phyloP scores from a whole-genome alignment of 2,888 invertebrate species.

The Hypomecis punctinalis region DNA sequence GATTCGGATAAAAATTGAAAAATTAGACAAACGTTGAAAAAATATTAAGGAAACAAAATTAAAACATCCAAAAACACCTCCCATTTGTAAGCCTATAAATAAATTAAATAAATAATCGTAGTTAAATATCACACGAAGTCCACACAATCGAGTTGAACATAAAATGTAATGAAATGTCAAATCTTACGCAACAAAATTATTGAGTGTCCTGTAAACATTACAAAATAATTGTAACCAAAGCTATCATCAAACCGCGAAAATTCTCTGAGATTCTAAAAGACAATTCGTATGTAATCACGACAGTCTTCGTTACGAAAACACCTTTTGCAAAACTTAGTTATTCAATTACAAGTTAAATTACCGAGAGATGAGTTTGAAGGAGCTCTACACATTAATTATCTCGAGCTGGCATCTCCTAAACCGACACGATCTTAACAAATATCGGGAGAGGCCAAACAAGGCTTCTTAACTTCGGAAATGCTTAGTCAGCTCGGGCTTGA shows the following conservation, averaged over 20 bases:
- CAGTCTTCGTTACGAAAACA: conserved; percentile 24
- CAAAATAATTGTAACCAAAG: neutral
- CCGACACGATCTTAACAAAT: conserved; percentile 78
- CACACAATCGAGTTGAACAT: too few relatives aligned
- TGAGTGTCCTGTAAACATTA: too few relatives aligned
- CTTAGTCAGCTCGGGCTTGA: conserved; percentile 66
- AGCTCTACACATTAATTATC: conserved; percentile 78
- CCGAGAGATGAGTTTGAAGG: conserved; percentile 57
- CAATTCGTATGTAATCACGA: conserved; percentile 12
- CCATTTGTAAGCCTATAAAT: too few relatives aligned
- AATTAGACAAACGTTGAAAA: too few relatives aligned
- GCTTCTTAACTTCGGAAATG: conserved; percentile 72
- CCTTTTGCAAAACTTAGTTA: conserved; percentile 41
- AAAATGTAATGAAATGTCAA: too few relatives aligned
- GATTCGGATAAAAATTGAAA: too few relatives aligned
- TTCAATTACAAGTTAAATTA: conserved; percentile 70
- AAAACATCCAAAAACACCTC: too few relatives aligned
- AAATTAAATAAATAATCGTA: too few relatives aligned
- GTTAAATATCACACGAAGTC: too few relatives aligned
- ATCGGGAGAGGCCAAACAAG: conserved; percentile 74
- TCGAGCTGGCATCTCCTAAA: conserved; percentile 71
- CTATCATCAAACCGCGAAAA: neutral
- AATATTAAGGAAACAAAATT: too few relatives aligned
- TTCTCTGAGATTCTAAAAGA: neutral
- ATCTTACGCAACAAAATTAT: too few relatives aligned